Evolutionary conservation across 2,888 invertebrate species (phyloP), one percentile per base, ranked within the genome.

Genomic region (Lampropteryx suffumata): DNA sequence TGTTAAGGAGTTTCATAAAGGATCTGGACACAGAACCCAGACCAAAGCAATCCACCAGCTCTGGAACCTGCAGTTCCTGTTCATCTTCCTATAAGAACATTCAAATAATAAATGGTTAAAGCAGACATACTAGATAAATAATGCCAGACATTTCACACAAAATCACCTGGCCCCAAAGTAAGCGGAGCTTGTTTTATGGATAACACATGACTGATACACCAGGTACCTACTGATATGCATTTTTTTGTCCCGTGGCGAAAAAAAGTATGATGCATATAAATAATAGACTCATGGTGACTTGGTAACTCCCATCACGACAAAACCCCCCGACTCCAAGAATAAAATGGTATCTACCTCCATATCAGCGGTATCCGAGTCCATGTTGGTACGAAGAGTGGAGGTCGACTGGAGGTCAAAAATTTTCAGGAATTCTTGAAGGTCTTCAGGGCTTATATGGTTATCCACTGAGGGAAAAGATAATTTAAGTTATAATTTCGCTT

Each of bases 21-120:
- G 73, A 64, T 0, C 60, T 55, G 0, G 84, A 73, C 0, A 91
- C 37, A 0, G 78, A 65, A 0, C 92, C 92, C 30, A 92, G 58
- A 0, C 92, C 92, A 48, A 92, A 88, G 53, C 92, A 92, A 57
- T 91, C 91, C 27, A 92, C 86, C 1, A 59, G 45, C 0, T 73
- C 69, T 0, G 82, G 79, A 0, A 78, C 73, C 1, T 71, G 62
- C 2, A 66, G 51, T 8, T 42, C 34, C 10, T 17, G 4, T 9
- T 14, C 2, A 9, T 29, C 28, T 12, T 37, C 49, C 49, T 54
- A 42, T 28, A 39, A 34, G 1, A n/a, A 40, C 7, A 24, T 26
- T 13, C 6, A 35, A n/a, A n/a, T n/a, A n/a, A n/a, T n/a, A n/a
- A n/a, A n/a, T n/a, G n/a, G n/a, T n/a, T n/a, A n/a, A n/a, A n/a